Evolutionary conservation across 2,113 vertebrate species (phyloP).

Genomic region (Plecotus auritus): DNA sequence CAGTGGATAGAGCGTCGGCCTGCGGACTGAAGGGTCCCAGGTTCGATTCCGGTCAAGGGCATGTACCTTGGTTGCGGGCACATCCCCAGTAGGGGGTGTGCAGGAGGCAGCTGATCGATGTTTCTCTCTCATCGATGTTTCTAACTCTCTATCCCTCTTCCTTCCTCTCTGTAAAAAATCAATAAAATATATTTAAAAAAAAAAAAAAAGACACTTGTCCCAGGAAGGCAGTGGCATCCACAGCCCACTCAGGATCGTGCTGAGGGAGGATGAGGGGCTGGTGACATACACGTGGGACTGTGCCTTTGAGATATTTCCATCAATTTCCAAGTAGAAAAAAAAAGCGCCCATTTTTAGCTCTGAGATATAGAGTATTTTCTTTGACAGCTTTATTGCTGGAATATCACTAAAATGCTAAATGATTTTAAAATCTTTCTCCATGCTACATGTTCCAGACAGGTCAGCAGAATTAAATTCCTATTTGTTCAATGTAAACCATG

Average conservation of each 20-base stretch:
- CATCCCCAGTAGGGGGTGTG: too few relatives aligned
- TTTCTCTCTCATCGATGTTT: too few relatives aligned
- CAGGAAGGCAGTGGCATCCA: background rate
- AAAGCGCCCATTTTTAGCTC: background rate
- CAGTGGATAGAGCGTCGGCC: too few relatives aligned
- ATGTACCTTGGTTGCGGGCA: too few relatives aligned
- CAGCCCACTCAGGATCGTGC: background rate
- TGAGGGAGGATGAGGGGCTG: background rate
- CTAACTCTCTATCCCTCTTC: too few relatives aligned
- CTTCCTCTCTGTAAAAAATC: too few relatives aligned
- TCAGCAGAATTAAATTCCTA: background rate
- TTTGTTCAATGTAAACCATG: background rate
- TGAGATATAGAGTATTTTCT: background rate
- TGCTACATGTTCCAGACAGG: background rate
- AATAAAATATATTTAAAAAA: too few relatives aligned
- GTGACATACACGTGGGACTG: background rate
- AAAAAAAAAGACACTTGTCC: too few relatives aligned
- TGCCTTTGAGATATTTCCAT: constrained; percentile 8
- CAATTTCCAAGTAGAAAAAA: constrained; percentile 2
- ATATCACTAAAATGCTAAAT: constrained; percentile 10
- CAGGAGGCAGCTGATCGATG: too few relatives aligned
- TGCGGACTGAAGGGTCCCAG: too few relatives aligned
- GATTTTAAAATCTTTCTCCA: background rate
- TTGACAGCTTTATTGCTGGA: background rate
- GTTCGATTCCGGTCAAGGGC: too few relatives aligned